phyloP scores from a whole-genome alignment of 1,140 invertebrate species.

The Gonatopus flavifemur region DNA sequence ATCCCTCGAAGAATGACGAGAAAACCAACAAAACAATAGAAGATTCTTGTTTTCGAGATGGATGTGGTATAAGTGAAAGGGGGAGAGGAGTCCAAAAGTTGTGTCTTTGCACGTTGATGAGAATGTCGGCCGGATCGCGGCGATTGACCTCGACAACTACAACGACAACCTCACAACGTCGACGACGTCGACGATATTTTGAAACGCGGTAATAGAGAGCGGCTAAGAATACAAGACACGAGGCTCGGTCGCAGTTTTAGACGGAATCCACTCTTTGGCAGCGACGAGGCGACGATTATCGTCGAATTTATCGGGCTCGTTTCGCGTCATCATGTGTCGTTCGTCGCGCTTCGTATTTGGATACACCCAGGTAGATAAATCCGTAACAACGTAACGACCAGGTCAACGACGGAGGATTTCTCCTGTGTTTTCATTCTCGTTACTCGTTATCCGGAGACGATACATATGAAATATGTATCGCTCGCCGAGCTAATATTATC shows the following conservation, averaged over 20 bases:
- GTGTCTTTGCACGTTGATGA: no score
- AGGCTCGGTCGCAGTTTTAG: conserved; percentile 1
- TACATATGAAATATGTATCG: not conserved
- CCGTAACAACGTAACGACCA: conserved; percentile 15
- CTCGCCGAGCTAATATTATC: conserved; percentile 10
- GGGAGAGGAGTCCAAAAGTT: not conserved
- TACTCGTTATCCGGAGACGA: not conserved
- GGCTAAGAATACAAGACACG: not conserved
- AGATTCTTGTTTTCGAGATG: no score
- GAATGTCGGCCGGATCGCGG: not conserved
- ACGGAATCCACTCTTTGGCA: conserved; percentile 20
- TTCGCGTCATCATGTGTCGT: conserved; percentile 25
- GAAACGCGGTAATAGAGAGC: conserved; percentile 6
- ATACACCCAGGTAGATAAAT: conserved; percentile 9
- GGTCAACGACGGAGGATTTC: conserved; percentile 1
- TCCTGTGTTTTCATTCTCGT: conserved; percentile 10
- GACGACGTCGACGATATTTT: conserved; percentile 1
- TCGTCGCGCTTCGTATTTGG: conserved; percentile 11
- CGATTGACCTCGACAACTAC: conserved; percentile 9
- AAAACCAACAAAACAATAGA: no score
- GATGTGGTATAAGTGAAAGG: not conserved
- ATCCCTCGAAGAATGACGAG: no score
- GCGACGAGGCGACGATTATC: conserved; percentile 18
- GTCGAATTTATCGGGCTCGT: conserved; percentile 20
- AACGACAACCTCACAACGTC: conserved; percentile 5